Conservation (phyloP, 92 coral and sea anemone species). For the Phenganax subtilis region DNA sequence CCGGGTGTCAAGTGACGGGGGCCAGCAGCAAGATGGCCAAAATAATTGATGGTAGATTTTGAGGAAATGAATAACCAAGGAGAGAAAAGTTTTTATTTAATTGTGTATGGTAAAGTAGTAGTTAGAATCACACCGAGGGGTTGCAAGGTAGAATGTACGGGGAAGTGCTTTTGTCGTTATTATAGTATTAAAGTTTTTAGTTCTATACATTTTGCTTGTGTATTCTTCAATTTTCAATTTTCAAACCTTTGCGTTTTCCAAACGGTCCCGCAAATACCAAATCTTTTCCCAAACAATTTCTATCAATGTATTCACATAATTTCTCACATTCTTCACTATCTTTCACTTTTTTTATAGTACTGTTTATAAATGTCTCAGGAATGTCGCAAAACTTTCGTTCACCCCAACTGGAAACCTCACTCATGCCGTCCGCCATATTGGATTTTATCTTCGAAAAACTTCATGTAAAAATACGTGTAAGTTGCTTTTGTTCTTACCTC, state of each 20-base stretch:
- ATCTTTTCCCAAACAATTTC: slow-evolving; percentile 76
- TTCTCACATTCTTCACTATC: slow-evolving; percentile 38
- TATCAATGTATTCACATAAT: slow-evolving; percentile 61
- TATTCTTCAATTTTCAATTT: not conserved
- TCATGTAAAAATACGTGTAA: not conserved
- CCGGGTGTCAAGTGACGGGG: too few relatives aligned
- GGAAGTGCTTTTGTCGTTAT: too few relatives aligned
- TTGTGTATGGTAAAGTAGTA: too few relatives aligned
- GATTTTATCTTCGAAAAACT: not conserved
- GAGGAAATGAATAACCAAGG: too few relatives aligned
- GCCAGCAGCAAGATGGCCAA: too few relatives aligned
- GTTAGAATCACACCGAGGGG: too few relatives aligned
- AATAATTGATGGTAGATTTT: too few relatives aligned
- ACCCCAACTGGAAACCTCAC: slow-evolving; percentile 51
- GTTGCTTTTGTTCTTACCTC: not conserved
- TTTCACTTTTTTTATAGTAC: slow-evolving; percentile 26
- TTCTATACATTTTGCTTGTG: too few relatives aligned
- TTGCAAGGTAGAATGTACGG: too few relatives aligned
- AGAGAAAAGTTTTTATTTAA: too few relatives aligned
- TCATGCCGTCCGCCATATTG: slow-evolving; percentile 80
- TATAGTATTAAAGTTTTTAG: too few relatives aligned
- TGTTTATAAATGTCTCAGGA: slow-evolving; percentile 57
- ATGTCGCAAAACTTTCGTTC: slow-evolving; percentile 78
- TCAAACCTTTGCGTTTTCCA: slow-evolving; percentile 72
- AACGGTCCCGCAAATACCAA: slow-evolving; percentile 81